Evolutionary conservation across 2,888 invertebrate genomes (phyloP).

Genomic region (Eulithis prunata): DNA sequence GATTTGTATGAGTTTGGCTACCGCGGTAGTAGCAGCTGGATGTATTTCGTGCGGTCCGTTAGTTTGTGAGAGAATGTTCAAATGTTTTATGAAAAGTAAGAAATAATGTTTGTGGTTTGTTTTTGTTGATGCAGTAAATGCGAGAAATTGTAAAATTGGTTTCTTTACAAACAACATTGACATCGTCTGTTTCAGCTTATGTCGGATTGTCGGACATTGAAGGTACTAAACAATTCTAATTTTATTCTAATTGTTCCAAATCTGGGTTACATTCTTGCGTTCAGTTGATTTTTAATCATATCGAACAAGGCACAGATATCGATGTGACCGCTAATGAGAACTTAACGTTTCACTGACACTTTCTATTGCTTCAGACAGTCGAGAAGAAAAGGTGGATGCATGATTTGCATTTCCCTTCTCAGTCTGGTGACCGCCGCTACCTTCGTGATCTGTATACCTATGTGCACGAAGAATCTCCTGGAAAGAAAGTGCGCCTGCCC

Average conservation of each 20-base stretch:
- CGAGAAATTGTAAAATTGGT: constrained; percentile 7
- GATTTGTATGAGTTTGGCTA: constrained; percentile 59
- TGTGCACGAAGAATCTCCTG: constrained; percentile 48
- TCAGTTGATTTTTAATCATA: too few species aligned
- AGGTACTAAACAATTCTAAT: too few species aligned
- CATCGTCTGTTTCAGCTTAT: too few species aligned
- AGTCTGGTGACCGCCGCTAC: constrained; percentile 51
- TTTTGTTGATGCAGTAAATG: constrained; percentile 41
- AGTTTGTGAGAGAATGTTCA: constrained; percentile 52
- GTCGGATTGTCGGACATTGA: too few species aligned
- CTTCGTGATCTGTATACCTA: constrained; percentile 53
- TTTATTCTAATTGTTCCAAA: constrained; percentile 15
- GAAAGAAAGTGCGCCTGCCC: constrained; percentile 52
- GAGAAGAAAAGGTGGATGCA: constrained; percentile 41
- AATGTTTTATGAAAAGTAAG: constrained; percentile 50
- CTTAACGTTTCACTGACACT: not conserved
- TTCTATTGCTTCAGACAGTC: constrained; percentile 43
- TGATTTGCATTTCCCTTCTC: constrained; percentile 63
- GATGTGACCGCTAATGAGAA: not conserved
- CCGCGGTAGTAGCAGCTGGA: constrained; percentile 51
- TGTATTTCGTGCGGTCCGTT: constrained; percentile 56
- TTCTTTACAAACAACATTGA: constrained; percentile 1
- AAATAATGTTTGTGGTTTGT: constrained; percentile 27
- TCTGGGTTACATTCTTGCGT: constrained; percentile 9
- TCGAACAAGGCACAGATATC: too few species aligned